phyloP scores from a whole-genome alignment of 2,888 invertebrate species.

The Trissonchulus latispiculum region DNA sequence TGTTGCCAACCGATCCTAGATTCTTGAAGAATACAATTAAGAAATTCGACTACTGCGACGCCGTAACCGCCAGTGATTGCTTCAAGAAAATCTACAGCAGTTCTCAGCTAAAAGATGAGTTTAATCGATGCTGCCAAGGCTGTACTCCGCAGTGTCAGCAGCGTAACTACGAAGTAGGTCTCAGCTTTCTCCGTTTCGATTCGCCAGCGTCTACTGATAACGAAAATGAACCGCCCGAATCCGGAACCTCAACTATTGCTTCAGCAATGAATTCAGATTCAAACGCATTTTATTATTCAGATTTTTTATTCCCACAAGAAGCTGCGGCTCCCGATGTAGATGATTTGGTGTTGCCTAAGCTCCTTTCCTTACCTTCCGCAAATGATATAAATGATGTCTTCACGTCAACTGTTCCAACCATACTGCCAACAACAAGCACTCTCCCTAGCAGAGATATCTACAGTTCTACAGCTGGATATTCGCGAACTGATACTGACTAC shows the following conservation, averaged over 20 bases:
- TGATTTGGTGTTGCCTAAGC: neutral
- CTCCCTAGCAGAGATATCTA: neutral
- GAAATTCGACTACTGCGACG: neutral
- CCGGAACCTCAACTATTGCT: neutral
- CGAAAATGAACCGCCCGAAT: neutral
- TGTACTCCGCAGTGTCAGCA: too few species aligned
- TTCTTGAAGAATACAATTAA: neutral
- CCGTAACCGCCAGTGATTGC: neutral
- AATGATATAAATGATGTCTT: neutral
- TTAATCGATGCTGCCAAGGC: too few species aligned
- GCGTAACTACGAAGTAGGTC: too few species aligned
- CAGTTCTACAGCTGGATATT: neutral
- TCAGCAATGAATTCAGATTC: too few species aligned
- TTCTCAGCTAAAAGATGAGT: too few species aligned
- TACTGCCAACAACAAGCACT: too few species aligned
- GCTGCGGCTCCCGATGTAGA: neutral
- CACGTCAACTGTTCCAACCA: neutral
- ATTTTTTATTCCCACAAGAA: neutral
- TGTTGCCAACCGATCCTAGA: neutral
- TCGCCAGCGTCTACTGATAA: neutral
- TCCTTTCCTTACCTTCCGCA: too few species aligned
- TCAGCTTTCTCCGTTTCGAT: neutral
- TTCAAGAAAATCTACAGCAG: neutral
- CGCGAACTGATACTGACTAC: neutral
- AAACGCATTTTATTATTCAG: too few species aligned